These are phyloP conservation scores for Aphelenchoides besseyi DNA, from an alignment of 1,140 invertebrate genomes.

Conservation along the genomic window DNA sequence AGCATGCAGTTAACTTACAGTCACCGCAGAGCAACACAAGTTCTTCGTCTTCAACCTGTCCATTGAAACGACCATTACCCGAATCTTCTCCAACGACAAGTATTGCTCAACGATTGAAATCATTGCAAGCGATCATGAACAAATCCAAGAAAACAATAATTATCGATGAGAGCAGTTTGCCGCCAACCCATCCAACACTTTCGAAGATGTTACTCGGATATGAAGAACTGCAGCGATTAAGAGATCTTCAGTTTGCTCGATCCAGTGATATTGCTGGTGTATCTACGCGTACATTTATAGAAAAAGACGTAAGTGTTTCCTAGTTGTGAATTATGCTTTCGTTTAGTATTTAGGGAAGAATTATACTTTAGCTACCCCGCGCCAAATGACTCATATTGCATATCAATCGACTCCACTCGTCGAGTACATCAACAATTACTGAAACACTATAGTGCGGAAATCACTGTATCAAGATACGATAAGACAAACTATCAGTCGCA, in stretches of 20 bases:
- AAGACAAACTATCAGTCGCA: no score
- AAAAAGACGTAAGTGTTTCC: no score
- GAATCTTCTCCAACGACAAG: constrained; percentile 14
- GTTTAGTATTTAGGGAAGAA: no score
- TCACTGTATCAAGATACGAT: no score
- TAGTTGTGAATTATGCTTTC: no score
- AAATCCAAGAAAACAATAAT: constrained; percentile 10
- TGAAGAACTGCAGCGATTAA: constrained; percentile 26
- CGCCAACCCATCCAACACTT: constrained; percentile 29
- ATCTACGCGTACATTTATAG: neutral
- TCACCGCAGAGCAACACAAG: neutral
- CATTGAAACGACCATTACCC: constrained; percentile 8
- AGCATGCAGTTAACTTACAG: no score
- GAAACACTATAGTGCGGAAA: no score
- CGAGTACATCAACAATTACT: no score
- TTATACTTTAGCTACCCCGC: no score
- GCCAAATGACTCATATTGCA: no score
- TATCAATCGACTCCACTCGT: no score
- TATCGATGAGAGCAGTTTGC: constrained; percentile 23
- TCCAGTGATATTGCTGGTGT: constrained; percentile 11
- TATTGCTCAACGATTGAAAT: neutral
- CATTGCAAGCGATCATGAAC: constrained; percentile 9
- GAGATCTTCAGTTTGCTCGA: constrained; percentile 33
- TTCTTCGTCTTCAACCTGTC: neutral
- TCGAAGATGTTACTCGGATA: constrained; percentile 39